Base-by-base conservation (phyloP, 2,113 vertebrate species). In the Athene cunicularia region DNA sequence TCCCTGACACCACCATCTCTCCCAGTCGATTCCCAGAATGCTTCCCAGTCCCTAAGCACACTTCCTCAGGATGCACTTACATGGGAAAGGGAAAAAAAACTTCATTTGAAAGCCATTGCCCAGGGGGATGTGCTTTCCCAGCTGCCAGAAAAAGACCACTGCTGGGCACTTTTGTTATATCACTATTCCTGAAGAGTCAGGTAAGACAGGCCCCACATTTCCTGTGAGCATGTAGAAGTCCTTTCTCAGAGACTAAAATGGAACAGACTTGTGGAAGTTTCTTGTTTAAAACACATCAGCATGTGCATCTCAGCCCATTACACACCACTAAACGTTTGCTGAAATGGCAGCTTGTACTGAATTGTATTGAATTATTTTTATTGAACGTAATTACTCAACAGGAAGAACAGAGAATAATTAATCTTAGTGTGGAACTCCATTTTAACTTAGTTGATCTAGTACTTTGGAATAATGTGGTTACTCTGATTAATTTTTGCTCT, bases 371-470 rank as follows among this genome's bases (percentile, higher is more conserved):
- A 37, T 49, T 23, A 55, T 41, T 93, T 95, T 92, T 89, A 79
- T 73, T 79, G 70, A 85, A 21, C 14, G 14, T 72, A 87, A 86
- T 96, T 91, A 88, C 56, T 84, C 80, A 79, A 70, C 52, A 77
- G 83, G 85, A 96, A 94, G 58, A 32, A 71, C 16, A 60, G 43
- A 64, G 33, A 49, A 88, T 92, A 94, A 94, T 96, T 93, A 95
- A 96, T 91, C 86, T 80, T 91, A 60, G 13, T 45, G 39, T 58
- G 76, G 64, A 88, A 80, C n/a, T 93, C 73, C 59, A 89, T 95
- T 92, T 92, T 93, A 87, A 92, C 76, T 86, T 86, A 41, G 43
- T 75, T 88, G 63, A 84, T 80, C 72, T 66, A 73, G 52, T 68
- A 35, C 49, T 92, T 82, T 43, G 70, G 53, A 93, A 87, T 88